Evolutionary conservation across 2,113 vertebrate genomes (phyloP), one percentile per base, ranked within the genome.

Genomic region (Alosa alosa): DNA sequence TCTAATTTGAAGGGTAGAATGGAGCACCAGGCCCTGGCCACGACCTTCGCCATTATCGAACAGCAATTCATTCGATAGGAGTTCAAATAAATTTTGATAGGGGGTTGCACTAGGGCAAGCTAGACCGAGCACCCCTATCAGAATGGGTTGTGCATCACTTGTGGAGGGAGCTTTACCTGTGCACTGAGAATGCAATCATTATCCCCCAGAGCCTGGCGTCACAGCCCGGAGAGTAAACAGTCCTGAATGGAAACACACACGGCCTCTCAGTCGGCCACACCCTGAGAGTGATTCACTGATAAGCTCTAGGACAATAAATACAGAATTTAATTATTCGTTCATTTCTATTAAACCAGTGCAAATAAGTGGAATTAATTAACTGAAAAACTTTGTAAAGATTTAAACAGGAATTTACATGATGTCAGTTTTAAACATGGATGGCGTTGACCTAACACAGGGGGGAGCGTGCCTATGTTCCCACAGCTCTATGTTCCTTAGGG

Each of bases 1-100:
- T 46, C 84, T 47, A 47, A 84, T 84, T 84, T 50, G 46, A 36
- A 25, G 84, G 57, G 83, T 83, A 52, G 36, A 83, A 83, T 39
- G 31, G 64, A 31, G 36, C 31, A 64, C 44, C 15, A 31, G 72
- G 44, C 17, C 44, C 18, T 36, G n/a, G 45, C 45, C 20, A 13
- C 25, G 25, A 72, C 64, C 64, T 72, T 72, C 64, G 64, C 64
- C 64, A 72, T 72, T 72, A 72, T 72, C 64, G 64, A 72, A 78
- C 72, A 55, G 64, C 55, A 84, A 39, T 31, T 84, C 7, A 78
- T 84, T 46, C 84, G 15, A 45, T 68, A 84, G 60, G 22, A 84
- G 83, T 72, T 68, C 44, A 75, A 25, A 78, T 75, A 13, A 78
- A 68, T n/a, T 78, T 9, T 84, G 64, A 47, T 2, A 75, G 47